Percentiles rank a stretch among this genome's conserved stretches.
Evolutionary conservation across 2,113 vertebrate genomes (phyloP).

Genomic region (Cyanistes caeruleus): DNA sequence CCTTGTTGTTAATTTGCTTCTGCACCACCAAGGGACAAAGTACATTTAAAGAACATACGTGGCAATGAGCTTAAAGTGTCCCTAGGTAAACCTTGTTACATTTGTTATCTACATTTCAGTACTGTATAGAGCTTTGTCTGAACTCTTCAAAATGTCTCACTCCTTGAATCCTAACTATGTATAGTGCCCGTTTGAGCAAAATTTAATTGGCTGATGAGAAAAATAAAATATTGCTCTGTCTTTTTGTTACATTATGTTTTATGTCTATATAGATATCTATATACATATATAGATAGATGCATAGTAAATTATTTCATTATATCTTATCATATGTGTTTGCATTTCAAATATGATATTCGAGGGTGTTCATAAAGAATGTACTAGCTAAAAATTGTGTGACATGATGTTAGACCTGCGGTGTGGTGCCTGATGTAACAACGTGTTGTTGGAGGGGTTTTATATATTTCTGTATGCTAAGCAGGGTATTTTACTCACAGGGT

Average conservation of each 20-base stretch:
- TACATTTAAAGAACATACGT: neutral
- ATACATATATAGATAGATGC: neutral
- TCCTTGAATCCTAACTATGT: neutral
- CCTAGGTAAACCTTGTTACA: neutral
- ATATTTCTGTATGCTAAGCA: neutral
- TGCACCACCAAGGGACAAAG: neutral
- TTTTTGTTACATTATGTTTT: neutral
- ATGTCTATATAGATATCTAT: no score
- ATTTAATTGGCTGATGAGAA: neutral
- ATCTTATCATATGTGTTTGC: neutral
- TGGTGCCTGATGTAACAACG: neutral
- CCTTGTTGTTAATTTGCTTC: conserved; percentile 13
- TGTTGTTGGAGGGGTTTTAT: neutral
- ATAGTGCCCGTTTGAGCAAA: neutral
- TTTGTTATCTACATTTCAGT: neutral
- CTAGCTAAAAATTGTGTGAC: neutral
- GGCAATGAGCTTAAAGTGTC: neutral
- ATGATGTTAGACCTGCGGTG: neutral
- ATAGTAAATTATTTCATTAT: neutral
- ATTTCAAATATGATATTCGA: neutral
- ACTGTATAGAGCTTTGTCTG: neutral
- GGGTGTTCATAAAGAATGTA: neutral
- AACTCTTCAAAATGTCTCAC: neutral
- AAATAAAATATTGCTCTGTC: neutral
- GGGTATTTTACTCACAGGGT: neutral